Conservation (phyloP, 2,797 vertebrate species). For the Cryptoprocta ferox region DNA sequence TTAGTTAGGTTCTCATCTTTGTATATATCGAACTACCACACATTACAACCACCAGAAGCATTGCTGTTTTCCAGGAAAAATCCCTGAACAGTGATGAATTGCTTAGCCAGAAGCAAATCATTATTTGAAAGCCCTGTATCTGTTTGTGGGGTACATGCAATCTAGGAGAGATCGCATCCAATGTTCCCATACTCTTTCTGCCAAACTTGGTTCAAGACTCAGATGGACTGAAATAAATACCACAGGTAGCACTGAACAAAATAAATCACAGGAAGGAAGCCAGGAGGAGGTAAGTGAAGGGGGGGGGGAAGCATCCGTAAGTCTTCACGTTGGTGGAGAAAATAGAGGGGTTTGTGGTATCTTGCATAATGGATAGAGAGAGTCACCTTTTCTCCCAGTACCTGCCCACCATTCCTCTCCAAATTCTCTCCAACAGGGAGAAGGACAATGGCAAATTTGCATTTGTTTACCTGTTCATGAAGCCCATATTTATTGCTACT, state of each 20-base stretch:
- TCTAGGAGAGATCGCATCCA: neutral
- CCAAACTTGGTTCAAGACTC: neutral
- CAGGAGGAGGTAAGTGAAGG: accelerated
- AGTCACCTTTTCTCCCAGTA: neutral
- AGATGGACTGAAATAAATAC: neutral
- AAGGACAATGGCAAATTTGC: neutral
- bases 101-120: neutral
- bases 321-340: neutral
- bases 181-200: neutral
- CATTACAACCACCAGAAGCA: neutral
- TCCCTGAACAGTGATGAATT: neutral
- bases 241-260: neutral
- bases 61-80: neutral
- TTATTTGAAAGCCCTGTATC: neutral
- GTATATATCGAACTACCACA: neutral
- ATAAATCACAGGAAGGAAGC: neutral
- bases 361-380: neutral
- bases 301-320: neutral
- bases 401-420: too few species aligned
- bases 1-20: neutral
- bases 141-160: neutral
- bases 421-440: neutral
- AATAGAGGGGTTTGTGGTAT: too few species aligned
- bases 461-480: neutral
- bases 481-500: neutral